A percentile compares a stretch with the other conserved stretches of the same genome.
These are phyloP conservation scores for Hoplias malabaricus DNA, from an alignment of 2,113 vertebrate genomes.

Conservation along the genomic window DNA sequence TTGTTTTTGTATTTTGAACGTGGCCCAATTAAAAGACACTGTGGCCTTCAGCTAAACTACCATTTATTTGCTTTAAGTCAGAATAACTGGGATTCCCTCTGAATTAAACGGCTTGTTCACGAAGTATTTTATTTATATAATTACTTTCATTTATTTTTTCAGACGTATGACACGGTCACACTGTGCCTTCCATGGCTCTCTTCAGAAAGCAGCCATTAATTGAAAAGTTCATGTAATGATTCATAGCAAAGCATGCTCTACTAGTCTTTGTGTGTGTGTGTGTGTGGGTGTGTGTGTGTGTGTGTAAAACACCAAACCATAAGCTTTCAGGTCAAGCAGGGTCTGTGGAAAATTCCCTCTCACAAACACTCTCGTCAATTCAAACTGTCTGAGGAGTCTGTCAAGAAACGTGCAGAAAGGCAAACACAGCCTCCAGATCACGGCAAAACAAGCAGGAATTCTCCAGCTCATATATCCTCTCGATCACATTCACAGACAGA, in stretches of 20 bases:
- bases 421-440: not conserved
- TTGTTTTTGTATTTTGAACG: not conserved
- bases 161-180: not conserved
- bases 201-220: not conserved
- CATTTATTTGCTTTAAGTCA: not conserved
- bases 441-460: not conserved
- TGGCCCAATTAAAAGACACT: not conserved
- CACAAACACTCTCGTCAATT: not conserved
- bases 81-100: not conserved
- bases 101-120: slow-evolving; percentile 1
- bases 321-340: not conserved
- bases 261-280: not conserved
- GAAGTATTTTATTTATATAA: too few species aligned
- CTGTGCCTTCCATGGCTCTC: not conserved
- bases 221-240: not conserved
- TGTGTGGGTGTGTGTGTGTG: too few species aligned
- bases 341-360: not conserved
- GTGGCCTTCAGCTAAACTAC: not conserved
- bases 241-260: not conserved
- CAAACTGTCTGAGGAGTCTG: not conserved
- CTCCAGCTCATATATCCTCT: not conserved
- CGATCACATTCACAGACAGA: not conserved
- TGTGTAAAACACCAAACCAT: not conserved
- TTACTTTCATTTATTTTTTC: too few species aligned
- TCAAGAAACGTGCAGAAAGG: not conserved